These are phyloP conservation scores for Drosophila ustulata DNA, from an alignment of 2,888 invertebrate species.

Conservation along the genomic window DNA sequence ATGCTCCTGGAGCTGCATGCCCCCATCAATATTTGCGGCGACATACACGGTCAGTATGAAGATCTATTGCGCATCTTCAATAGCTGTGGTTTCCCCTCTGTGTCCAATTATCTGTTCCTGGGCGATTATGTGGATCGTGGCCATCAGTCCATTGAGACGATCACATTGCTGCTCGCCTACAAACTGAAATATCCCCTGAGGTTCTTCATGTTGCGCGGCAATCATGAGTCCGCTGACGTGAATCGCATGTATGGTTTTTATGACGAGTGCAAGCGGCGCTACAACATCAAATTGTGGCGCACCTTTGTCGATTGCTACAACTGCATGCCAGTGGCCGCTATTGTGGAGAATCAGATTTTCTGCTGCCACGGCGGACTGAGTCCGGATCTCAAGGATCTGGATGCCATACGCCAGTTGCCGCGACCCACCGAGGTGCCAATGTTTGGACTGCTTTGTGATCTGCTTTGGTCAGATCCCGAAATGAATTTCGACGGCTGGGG, in stretches of 20 bases:
- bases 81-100: slow-evolving; percentile 18
- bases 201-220: slow-evolving; percentile 37
- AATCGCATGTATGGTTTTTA: slow-evolving; percentile 42
- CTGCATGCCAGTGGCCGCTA: slow-evolving; percentile 44
- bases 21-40: slow-evolving; percentile 40
- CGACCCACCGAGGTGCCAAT: slow-evolving; percentile 31
- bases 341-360: slow-evolving; percentile 33
- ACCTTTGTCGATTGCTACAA: slow-evolving; percentile 43
- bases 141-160: slow-evolving; percentile 29
- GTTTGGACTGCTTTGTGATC: slow-evolving; percentile 35
- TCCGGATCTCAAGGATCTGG: slow-evolving; percentile 17
- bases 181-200: slow-evolving; percentile 28
- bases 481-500: neutral
- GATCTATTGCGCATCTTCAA: slow-evolving; percentile 41
- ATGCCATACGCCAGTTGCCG: slow-evolving; percentile 12
- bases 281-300: slow-evolving; percentile 39
- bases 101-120: slow-evolving; percentile 35
- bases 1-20: slow-evolving; percentile 37
- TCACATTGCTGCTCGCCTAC: slow-evolving; percentile 37
- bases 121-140: slow-evolving; percentile 50
- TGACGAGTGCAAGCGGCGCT: slow-evolving; percentile 45
- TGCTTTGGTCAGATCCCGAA: slow-evolving; percentile 43
- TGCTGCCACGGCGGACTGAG: slow-evolving; percentile 47
- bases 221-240: slow-evolving; percentile 35
- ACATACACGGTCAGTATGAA: slow-evolving; percentile 39